Evolutionary conservation across 2,797 vertebrate genomes (phyloP).

Genomic region (Buceros bicornis): DNA sequence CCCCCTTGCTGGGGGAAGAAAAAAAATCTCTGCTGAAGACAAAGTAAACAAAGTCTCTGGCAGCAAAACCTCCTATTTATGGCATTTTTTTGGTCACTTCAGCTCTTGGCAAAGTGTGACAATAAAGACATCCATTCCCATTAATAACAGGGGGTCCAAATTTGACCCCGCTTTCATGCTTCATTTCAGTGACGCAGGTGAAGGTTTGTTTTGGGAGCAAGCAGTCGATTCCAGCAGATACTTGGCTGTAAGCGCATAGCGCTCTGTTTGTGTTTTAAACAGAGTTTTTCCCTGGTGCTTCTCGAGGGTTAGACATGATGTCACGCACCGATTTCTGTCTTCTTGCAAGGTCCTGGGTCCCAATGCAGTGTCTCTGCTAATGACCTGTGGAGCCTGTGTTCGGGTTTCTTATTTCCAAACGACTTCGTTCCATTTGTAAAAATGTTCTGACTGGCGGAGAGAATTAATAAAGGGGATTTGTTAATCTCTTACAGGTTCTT

Average conservation of each 20-base stretch:
- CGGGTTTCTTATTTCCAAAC: neutral
- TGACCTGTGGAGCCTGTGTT: neutral
- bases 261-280: neutral
- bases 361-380: neutral
- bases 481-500: neutral
- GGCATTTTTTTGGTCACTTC: neutral
- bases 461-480: neutral
- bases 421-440: neutral
- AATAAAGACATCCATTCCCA: neutral
- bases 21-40: neutral
- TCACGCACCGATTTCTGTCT: neutral
- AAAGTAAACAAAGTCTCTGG: neutral
- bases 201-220: conserved; percentile 41
- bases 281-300: neutral
- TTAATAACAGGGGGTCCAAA: neutral
- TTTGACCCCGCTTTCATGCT: neutral
- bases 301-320: neutral
- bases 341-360: neutral
- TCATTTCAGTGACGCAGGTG: conserved; percentile 9
- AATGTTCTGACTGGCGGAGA: neutral
- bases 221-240: neutral
- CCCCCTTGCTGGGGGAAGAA: neutral
- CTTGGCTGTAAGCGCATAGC: neutral
- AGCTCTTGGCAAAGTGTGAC: neutral
- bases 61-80: neutral